Evolutionary conservation across 2,888 invertebrate genomes (phyloP).

Genomic region (Stenurella melanura): DNA sequence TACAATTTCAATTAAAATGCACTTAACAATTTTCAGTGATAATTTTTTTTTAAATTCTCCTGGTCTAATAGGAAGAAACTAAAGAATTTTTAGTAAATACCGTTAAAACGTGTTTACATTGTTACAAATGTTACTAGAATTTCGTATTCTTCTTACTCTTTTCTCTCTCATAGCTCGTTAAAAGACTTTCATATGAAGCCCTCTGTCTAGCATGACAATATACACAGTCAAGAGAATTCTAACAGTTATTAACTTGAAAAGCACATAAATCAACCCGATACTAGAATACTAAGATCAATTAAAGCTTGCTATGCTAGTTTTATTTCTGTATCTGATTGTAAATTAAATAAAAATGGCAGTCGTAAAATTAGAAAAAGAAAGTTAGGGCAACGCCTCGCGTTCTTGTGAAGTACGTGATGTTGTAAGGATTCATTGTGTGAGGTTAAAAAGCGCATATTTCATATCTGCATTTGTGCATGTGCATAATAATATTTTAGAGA

Average conservation of each 20-base stretch:
- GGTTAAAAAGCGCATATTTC: constrained; percentile 38
- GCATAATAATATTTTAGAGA: constrained; percentile 26
- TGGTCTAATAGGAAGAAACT: no score
- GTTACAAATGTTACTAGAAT: no score
- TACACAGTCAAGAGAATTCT: neutral
- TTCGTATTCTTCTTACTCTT: no score
- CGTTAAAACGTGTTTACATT: no score
- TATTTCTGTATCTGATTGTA: neutral
- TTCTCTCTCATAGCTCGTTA: no score
- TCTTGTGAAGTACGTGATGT: constrained; percentile 29
- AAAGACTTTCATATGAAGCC: neutral
- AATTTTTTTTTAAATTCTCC: no score
- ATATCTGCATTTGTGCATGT: constrained; percentile 31
- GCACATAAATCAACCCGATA: neutral
- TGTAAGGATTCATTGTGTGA: constrained; percentile 29
- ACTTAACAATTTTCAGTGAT: no score
- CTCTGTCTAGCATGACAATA: neutral
- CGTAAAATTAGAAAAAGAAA: neutral
- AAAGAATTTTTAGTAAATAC: no score
- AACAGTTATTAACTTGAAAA: neutral
- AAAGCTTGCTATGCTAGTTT: neutral
- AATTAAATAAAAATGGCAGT: neutral
- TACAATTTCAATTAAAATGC: no score
- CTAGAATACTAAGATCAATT: neutral
- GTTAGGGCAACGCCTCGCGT: constrained; percentile 26